Base-by-base conservation (phyloP, 2,113 vertebrate genomes). In the Pollimyrus isidori region DNA sequence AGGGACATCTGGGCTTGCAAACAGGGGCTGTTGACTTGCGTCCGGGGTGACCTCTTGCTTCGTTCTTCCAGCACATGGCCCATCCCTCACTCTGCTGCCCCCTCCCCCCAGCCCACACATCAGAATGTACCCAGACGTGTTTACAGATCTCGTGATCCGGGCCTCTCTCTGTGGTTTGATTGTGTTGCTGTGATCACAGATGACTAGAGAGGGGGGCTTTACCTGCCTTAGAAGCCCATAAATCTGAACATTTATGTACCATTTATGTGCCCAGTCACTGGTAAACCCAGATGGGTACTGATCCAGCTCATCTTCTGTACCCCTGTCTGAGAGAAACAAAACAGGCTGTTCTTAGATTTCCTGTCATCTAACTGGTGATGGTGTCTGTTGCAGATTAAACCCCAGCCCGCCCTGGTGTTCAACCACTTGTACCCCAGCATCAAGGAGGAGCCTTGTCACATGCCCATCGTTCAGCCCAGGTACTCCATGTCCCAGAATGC, bases 401-500 rank as follows among this genome's bases (percentile, higher is more conserved):
- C 95, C 89, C 93, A 96, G 62, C 95, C 97, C 69, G 94, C 94
- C 84, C 90, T 98, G 93, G 95, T 97, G 88, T 96, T 99, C 88
- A 94, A 96, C 0, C 96, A 96, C 45, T 97, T 98, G 95, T 99
- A 97, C 93, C 95, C 97, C n/a, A 96, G 98, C 91, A 97, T 99
- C 94, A 99, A 99, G 93, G 97, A 99, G 94, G 98, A 99, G 95
- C 96, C 96, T 91, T 97, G 96, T 94, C 95, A 95, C 89, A 94
- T 96, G 86, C 95, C 97, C 91, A 94, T 98, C 95, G 93, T 98
- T 92, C 97, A 99, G 91, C 98, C 98, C 92, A 99, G 98, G 98
- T 99, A 86, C 26, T 45, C 73, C 80, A 13, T 7, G 90, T 69
- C 76, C 80, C 62, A 21, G 83, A 58, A 73, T 82, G 90, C 89